Conservation (phyloP, 2,888 invertebrate species). For the Exocentrus adspersus region DNA sequence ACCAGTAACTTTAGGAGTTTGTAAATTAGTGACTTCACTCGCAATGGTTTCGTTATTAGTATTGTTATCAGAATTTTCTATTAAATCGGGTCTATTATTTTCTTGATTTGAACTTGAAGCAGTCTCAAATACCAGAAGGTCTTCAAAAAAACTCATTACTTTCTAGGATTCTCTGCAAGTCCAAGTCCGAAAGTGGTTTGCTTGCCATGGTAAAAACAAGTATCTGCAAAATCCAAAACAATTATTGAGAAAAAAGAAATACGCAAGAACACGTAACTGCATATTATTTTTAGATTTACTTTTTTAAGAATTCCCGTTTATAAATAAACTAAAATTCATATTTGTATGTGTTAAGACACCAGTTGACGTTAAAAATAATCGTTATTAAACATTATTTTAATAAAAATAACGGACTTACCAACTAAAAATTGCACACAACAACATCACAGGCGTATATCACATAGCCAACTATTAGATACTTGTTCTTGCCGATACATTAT, state of each 20-base stretch:
- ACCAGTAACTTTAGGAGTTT: neutral
- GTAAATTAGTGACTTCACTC: too few species aligned
- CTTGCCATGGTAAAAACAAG: neutral
- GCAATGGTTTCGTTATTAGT: neutral
- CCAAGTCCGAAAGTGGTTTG: neutral
- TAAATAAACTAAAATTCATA: neutral
- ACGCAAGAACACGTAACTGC: neutral
- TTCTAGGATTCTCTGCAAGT: neutral
- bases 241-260: neutral
- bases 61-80: neutral
- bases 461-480: neutral
- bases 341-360: neutral
- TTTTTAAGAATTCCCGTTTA: neutral
- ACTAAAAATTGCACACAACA: neutral
- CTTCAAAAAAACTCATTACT: neutral
- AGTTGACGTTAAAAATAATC: neutral
- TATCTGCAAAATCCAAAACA: neutral
- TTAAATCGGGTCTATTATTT: neutral
- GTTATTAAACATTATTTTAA: neutral
- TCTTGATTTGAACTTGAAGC: neutral
- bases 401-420: neutral
- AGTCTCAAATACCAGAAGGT: neutral
- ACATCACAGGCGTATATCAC: neutral
- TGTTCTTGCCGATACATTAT: neutral
- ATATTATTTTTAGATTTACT: neutral